A percentile compares a stretch with the other conserved stretches of the same genome.
Evolutionary conservation across 2,113 vertebrate genomes (phyloP).

Genomic region (Notarius lentiginosus): DNA sequence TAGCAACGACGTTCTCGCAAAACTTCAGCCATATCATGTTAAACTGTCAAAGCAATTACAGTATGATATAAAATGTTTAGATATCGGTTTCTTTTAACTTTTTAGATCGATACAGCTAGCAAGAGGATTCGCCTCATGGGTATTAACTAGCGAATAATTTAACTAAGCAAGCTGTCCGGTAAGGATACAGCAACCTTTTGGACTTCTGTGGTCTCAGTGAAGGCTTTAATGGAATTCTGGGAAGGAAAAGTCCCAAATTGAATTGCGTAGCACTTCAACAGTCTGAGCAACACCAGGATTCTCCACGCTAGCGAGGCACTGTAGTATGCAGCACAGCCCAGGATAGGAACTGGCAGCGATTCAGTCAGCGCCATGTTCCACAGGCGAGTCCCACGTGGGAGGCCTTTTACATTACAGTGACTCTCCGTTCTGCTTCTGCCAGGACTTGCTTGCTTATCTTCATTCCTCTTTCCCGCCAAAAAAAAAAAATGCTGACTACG

Average conservation of each 20-base stretch:
- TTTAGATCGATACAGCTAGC: background rate
- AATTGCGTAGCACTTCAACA: background rate
- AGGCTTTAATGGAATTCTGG: background rate
- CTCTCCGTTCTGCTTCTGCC: background rate
- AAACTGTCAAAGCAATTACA: background rate
- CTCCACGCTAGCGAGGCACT: background rate
- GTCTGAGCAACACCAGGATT: background rate
- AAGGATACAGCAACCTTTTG: background rate
- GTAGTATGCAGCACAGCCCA: background rate
- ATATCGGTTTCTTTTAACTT: background rate
- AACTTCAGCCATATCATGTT: background rate
- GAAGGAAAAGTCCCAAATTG: background rate
- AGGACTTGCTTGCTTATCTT: background rate
- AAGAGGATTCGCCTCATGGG: background rate
- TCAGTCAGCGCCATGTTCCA: conserved; percentile 56
- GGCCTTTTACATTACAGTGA: background rate
- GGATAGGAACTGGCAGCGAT: conserved; percentile 50
- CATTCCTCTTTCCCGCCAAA: background rate
- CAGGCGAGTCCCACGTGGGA: conserved; percentile 27
- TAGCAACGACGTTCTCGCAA: background rate
- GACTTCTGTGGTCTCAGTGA: background rate
- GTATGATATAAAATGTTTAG: background rate
- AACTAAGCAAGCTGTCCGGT: background rate
- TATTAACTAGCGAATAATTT: background rate
- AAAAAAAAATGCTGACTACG: background rate